A percentile compares a stretch with the other conserved stretches of the same genome.
Conservation (phyloP, 2,113 vertebrate genomes). For the Hyperopisus bebe region DNA sequence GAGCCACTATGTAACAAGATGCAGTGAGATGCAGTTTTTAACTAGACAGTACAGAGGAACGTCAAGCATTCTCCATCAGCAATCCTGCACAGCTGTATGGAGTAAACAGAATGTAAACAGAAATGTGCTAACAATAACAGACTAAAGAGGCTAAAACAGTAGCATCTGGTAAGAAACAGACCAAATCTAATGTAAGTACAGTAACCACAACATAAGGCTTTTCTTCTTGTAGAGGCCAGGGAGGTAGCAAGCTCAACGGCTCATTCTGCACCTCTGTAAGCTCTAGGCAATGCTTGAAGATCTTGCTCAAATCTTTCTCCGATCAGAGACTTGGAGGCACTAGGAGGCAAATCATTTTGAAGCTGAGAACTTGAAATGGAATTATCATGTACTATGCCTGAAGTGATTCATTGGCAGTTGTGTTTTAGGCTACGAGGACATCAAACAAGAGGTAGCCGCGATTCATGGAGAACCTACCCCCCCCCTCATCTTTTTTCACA, state of each 20-base stretch:
- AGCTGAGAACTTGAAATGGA: slow-evolving; percentile 36
- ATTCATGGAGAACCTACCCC: slow-evolving; percentile 22
- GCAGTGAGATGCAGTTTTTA: not conserved
- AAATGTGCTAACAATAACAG: not conserved
- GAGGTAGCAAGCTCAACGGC: not conserved
- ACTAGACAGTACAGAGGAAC: not conserved
- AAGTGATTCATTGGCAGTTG: slow-evolving; percentile 35
- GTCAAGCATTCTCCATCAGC: not conserved
- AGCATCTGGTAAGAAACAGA: not conserved
- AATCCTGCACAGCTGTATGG: not conserved
- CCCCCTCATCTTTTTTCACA: slow-evolving; percentile 31
- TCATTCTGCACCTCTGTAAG: not conserved
- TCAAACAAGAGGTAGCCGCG: slow-evolving; percentile 45
- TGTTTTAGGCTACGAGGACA: slow-evolving; percentile 28
- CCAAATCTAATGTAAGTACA: not conserved
- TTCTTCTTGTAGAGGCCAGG: not conserved
- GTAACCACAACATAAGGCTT: not conserved
- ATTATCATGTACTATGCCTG: slow-evolving; percentile 43
- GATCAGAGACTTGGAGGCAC: not conserved
- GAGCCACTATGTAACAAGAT: not conserved
- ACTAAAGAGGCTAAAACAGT: not conserved
- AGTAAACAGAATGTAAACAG: not conserved
- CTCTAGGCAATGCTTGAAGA: not conserved
- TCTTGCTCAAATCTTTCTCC: not conserved
- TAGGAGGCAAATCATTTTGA: slow-evolving; percentile 19